Percentiles rank a stretch among this genome's conserved stretches.
phyloP scores from a whole-genome alignment of 2,113 vertebrate species.

The Pollimyrus isidori region DNA sequence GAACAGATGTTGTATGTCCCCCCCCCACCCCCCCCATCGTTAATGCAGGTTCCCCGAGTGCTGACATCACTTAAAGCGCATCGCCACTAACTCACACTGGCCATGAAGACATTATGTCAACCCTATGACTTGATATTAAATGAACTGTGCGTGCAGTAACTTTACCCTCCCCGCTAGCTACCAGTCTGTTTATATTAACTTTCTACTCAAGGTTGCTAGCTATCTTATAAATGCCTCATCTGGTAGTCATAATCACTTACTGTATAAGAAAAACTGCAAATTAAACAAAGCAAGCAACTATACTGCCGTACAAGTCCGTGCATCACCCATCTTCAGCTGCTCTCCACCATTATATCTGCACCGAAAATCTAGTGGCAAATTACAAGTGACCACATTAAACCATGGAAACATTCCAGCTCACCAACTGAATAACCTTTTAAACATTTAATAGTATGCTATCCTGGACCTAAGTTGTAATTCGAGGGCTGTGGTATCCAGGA shows the following conservation, averaged over 20 bases:
- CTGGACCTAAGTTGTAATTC: not conserved
- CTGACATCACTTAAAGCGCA: not conserved
- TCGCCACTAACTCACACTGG: not conserved
- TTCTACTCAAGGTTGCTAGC: not conserved
- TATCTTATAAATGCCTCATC: not conserved
- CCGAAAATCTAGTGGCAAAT: not conserved
- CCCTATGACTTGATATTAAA: not conserved
- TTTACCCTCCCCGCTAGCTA: not conserved
- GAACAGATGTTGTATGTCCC: not conserved
- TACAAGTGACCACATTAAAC: not conserved
- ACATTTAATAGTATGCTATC: not conserved
- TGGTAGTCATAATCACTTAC: not conserved
- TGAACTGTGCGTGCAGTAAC: not conserved
- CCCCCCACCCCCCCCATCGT: not conserved
- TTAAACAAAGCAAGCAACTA: not conserved
- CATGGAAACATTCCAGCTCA: not conserved
- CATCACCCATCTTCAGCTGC: not conserved
- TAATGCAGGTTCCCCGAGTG: not conserved
- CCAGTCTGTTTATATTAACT: not conserved
- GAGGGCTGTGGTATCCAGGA: not conserved
- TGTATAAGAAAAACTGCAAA: not conserved
- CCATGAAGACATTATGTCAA: not conserved
- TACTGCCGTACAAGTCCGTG: not conserved
- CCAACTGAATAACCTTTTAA: not conserved
- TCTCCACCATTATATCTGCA: not conserved